Evolutionary conservation across 2,888 invertebrate genomes (phyloP), one percentile per base, ranked within the genome.

Genomic region (Chalcis sispes): DNA sequence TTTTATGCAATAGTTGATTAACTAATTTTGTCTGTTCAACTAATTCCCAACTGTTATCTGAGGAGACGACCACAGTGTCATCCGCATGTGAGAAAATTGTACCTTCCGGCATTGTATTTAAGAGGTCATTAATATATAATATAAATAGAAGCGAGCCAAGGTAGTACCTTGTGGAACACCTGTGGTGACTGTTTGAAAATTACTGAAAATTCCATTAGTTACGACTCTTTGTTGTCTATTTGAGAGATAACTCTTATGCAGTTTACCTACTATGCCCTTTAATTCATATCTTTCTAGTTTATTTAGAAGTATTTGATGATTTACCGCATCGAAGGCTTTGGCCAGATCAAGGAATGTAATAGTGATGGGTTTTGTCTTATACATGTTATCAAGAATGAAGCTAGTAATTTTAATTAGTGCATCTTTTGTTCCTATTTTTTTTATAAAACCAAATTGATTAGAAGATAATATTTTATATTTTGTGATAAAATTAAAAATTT

Each of bases 41-140:
- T n/a, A 52, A 25, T 8, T 65, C n/a, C 77, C 70, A 77, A 1
- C 36, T 27, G 23, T 27, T n/a, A 25, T 52, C 50, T 23, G 18
- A 15, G 7, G 54, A 13, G 13, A 64, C 10, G 25, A 77, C 8
- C 4, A 18, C 69, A 18, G 73, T 77, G 29, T 77, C 77, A 32
- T 77, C 77, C 13, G 77, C 77, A 61, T 61, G 40, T n/a, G 40
- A 8, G 61, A 62, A 65, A 36, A 29, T 50, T 18, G 27, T n/a
- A 10, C 13, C 18, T 1, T 15, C 18, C 15, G 27, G 10, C 29
- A 27, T 27, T 7, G 2, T 7, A 8, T 5, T 13, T 23, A 61
- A 13, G 3, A 61, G 5, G 20, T 61, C 61, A 42, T 61, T 64
- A 1, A 64, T 25, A 46, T 62, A 62, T 5, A 62, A 3, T 20